Conservation (phyloP, 92 coral and sea anemone species). For the Ricordea florida region DNA sequence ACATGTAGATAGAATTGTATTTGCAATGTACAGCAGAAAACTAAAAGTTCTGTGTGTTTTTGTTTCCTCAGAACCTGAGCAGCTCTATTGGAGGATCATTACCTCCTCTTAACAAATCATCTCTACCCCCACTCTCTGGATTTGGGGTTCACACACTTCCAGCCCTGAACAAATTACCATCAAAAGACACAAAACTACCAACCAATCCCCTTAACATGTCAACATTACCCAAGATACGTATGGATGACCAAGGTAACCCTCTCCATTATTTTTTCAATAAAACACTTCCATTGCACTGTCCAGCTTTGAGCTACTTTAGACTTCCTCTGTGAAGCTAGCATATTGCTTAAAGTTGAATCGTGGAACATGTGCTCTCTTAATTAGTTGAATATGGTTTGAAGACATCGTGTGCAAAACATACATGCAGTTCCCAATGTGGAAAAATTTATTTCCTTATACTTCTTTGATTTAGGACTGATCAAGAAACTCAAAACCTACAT, state of each 20-base stretch:
- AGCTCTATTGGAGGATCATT: conserved; percentile 71
- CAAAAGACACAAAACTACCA: conserved; percentile 59
- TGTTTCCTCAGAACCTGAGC: conserved; percentile 50
- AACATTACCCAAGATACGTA: conserved; percentile 78
- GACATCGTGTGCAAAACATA: too few relatives aligned
- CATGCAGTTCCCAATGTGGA: too few relatives aligned
- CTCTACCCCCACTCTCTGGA: conserved; percentile 83
- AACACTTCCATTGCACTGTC: neutral
- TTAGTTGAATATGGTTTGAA: too few relatives aligned
- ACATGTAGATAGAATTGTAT: too few relatives aligned
- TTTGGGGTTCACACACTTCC: conserved; percentile 62
- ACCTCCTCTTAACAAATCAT: conserved; percentile 89
- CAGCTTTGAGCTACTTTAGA: too few relatives aligned
- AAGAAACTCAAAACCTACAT: too few relatives aligned
- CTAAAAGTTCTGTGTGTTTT: neutral
- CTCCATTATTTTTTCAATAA: neutral
- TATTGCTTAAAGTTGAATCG: too few relatives aligned
- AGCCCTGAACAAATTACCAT: conserved; percentile 24
- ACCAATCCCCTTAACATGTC: conserved; percentile 76
- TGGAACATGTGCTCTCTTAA: too few relatives aligned
- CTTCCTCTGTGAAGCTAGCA: too few relatives aligned
- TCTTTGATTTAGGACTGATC: too few relatives aligned
- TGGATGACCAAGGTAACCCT: conserved; percentile 61
- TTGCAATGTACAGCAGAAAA: neutral
- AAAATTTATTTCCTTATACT: too few relatives aligned